These are phyloP conservation scores for Amphipyra tragopoginis DNA, from an alignment of 2,888 invertebrate species.

Conservation along the genomic window DNA sequence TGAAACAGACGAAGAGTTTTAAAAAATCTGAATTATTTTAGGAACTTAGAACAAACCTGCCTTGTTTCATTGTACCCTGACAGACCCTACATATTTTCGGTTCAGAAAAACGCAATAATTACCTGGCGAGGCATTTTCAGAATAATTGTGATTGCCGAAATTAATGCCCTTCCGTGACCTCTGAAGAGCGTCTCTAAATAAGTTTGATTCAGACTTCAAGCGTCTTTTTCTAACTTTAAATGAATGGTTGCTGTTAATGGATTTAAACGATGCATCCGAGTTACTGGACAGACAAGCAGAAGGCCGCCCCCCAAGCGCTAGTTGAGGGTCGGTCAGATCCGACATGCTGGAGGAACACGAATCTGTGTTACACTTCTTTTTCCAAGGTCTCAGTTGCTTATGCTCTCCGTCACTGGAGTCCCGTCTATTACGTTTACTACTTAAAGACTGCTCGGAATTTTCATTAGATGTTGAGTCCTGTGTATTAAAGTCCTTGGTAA, in stretches of 20 bases:
- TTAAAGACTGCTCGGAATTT: conserved; percentile 67
- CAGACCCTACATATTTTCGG: too few relatives aligned
- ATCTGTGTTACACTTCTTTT: conserved; percentile 76
- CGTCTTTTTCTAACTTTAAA: conserved; percentile 80
- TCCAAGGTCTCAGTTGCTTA: conserved; percentile 70
- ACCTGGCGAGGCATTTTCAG: conserved; percentile 73
- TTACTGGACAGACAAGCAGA: conserved; percentile 74
- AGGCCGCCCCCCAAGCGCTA: conserved; percentile 53
- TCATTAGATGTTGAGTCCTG: conserved; percentile 71
- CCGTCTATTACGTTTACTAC: conserved; percentile 75
- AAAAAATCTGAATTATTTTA: too few relatives aligned
- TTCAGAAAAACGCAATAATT: conserved; percentile 22
- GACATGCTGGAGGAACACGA: conserved; percentile 73
- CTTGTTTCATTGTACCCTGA: too few relatives aligned
- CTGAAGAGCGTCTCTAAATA: conserved; percentile 78
- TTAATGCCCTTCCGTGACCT: conserved; percentile 72
- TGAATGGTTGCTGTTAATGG: conserved; percentile 79
- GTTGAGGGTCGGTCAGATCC: conserved; percentile 69
- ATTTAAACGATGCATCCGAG: conserved; percentile 83
- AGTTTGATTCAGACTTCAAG: conserved; percentile 77
- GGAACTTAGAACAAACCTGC: too few relatives aligned
- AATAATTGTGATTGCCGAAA: conserved; percentile 64
- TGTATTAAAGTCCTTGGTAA: conserved; percentile 72
- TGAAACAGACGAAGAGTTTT: too few relatives aligned
- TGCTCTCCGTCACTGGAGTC: conserved; percentile 72